These are phyloP conservation scores for Rhynchotus rufescens DNA, from an alignment of 2,797 vertebrate genomes.

Conservation along the genomic window DNA sequence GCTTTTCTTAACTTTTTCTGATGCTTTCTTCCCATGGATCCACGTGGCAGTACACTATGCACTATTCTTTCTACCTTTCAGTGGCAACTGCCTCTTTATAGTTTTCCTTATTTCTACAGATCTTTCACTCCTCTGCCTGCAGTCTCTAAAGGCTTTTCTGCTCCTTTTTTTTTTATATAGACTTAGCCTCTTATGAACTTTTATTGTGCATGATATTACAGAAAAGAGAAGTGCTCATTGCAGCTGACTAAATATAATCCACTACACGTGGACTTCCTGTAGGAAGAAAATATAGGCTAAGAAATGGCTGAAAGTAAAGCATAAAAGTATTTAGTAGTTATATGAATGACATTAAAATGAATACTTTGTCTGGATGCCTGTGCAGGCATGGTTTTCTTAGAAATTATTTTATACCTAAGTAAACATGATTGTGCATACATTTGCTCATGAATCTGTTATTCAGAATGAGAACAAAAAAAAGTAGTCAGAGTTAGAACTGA, in stretches of 20 bases:
- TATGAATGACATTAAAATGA: neutral
- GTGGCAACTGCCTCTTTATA: neutral
- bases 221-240: neutral
- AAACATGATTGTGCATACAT: neutral
- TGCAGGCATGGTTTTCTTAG: neutral
- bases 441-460: neutral
- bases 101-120: neutral
- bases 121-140: neutral
- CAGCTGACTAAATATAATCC: neutral
- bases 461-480: neutral
- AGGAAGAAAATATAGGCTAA: neutral
- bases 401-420: neutral
- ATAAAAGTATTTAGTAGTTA: neutral
- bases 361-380: neutral
- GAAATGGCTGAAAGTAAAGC: neutral
- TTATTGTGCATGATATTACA: neutral
- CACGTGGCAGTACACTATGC: neutral
- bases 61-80: neutral
- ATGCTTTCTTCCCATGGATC: neutral
- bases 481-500: neutral
- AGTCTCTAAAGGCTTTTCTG: neutral
- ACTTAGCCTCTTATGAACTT: neutral
- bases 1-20: neutral
- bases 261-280: neutral
- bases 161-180: neutral